phyloP scores from a whole-genome alignment of 2,113 vertebrate species.

The Indri indri region DNA sequence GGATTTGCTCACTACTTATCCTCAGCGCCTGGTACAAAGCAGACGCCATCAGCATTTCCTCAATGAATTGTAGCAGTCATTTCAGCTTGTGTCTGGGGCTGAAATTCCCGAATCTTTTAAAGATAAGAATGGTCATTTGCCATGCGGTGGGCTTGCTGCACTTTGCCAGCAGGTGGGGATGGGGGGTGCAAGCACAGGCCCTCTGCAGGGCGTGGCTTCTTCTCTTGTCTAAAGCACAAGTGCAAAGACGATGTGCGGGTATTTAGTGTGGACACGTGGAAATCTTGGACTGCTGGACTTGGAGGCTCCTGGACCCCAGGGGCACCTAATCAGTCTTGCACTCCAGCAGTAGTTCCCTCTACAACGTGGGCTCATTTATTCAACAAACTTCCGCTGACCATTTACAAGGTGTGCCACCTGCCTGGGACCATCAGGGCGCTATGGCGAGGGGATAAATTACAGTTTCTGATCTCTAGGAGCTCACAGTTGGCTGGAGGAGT shows the following conservation, averaged over 20 bases:
- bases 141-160: not conserved
- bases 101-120: not conserved
- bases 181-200: not conserved
- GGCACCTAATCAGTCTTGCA: not conserved
- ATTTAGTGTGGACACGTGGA: not conserved
- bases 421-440: too few species aligned
- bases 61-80: not conserved
- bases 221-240: not conserved
- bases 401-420: not conserved
- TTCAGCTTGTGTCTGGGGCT: not conserved
- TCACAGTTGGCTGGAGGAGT: not conserved
- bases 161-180: not conserved
- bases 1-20: not conserved
- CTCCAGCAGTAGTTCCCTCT: not conserved
- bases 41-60: not conserved
- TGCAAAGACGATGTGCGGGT: not conserved
- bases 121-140: not conserved
- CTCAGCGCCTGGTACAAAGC: not conserved
- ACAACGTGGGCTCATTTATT: not conserved
- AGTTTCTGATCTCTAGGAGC: not conserved
- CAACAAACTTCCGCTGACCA: not conserved
- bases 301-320: not conserved
- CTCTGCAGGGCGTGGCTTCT: not conserved
- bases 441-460: not conserved
- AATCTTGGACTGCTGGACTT: not conserved